Evolutionary conservation across 1,140 invertebrate genomes (phyloP), one percentile per base, ranked within the genome.

Genomic region (Calycopis cecrops): DNA sequence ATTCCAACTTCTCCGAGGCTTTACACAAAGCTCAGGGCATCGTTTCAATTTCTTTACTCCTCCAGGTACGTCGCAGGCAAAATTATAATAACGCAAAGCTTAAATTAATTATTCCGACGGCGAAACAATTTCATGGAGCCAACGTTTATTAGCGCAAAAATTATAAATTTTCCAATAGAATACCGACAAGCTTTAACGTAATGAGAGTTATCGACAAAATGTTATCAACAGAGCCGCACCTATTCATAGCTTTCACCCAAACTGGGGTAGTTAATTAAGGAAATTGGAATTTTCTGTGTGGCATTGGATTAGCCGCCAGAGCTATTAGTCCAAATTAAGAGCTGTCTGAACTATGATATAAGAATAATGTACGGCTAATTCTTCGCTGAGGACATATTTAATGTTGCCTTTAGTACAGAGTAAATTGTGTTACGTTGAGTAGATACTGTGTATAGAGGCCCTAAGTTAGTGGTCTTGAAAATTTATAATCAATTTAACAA

Each of bases 1-100:
- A 97, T 89, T 92, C 93, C 69, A 97, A 97, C 89, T 95, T 96
- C 88, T 94, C 95, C 37, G 95, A 97, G 82, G 95, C 96, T 52
- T 87, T 96, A 59, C 93, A 95, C 78, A 92, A 93, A 85, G 94
- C 95, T 57, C 95, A 97, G 87, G 96, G 96, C 63, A 93, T 97
- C 69, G 94, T 96, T 48, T 95, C 93, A 35, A 92, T 97, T 68
- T 95, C 96, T 50, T 90, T 98, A 59, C 90, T 98, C 50, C 88
- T 97, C 62, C 95, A 97, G 92, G 96, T 97, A 90, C 88, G 67
- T 65, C 50, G 37, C 56, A 48, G n/a, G n/a, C n/a, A n/a, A n/a
- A n/a, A n/a, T n/a, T n/a, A n/a, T n/a, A n/a, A n/a, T n/a, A n/a
- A 28, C 21, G 21, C 21, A 28, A 28, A 28, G 21, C 21, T 28